Base-by-base conservation (phyloP, 1,140 invertebrate genomes). In the Drosophila tsacasi region DNA sequence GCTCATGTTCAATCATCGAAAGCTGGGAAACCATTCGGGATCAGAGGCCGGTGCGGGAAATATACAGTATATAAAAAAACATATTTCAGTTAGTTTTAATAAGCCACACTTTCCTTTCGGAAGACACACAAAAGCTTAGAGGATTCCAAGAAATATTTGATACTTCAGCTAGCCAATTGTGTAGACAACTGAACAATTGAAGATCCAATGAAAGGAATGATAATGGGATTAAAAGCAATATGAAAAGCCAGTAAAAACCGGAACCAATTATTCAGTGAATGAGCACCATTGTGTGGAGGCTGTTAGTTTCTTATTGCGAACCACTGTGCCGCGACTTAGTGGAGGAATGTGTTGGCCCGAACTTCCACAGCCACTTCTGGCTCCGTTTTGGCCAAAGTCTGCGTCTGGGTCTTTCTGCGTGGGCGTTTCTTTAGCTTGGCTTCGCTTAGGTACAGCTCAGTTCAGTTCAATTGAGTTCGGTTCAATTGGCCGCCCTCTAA, bases 401-500 rank as follows among this genome's bases (percentile, higher is more conserved):
- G 17, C 13, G 65, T 30, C 44, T 63, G 65, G 32, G 42, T 37
- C 46, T 68, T 8, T 27, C n/a, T 35, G 60, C 66, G 66, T 68
- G 60, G 66, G 66, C 46, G 60, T 64, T 68, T 52, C n/a, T 44
- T 49, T 39, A 37, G 52, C 27, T 60, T 55, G 71, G 66, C 30
- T 55, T 40, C 40, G 25, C 21, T 52, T 35, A 42, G 21, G 19
- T 44, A 25, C 55, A 46, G 50, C 49, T 64, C 66, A 60, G 66
- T 75, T 75, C 64, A 54, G 81, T 79, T 83, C 52, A 42, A 75
- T 78, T 82, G 35, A 40, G 80, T 66, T 78, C 50, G 52, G 76
- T 37, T 68, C 49, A 35, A 39, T 80, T 67, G 76, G 72, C 81
- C 72, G 76, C 81, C 81, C 76, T 83, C 81, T 80, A 83, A 83